These are phyloP conservation scores for Xestia rhomboidea DNA, from an alignment of 2,888 invertebrate species.

Conservation along the genomic window DNA sequence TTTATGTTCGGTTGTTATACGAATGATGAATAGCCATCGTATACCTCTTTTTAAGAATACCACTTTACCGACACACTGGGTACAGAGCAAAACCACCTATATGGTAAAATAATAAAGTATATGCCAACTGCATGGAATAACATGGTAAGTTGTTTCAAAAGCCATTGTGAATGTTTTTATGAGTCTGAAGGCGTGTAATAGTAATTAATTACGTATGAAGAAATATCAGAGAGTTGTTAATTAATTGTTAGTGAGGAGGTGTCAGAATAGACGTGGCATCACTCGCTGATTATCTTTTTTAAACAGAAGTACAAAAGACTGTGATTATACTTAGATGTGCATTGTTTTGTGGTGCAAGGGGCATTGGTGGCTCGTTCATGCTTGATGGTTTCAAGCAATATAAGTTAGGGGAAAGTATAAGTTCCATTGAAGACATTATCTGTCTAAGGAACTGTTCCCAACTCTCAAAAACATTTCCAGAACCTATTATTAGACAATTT, in stretches of 20 bases:
- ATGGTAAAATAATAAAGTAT: conserved; percentile 23
- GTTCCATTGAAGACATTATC: background rate
- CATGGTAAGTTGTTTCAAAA: conserved; percentile 63
- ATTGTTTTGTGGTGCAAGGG: conserved; percentile 21
- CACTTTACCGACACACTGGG: conserved; percentile 5
- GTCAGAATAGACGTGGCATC: conserved; percentile 39
- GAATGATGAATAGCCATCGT: conserved; percentile 81
- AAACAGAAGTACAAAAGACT: conserved; percentile 37
- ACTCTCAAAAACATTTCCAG: background rate
- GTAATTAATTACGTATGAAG: conserved; percentile 78
- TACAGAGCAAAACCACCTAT: conserved; percentile 56
- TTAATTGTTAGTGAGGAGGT: conserved; percentile 69
- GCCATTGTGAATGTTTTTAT: conserved; percentile 74
- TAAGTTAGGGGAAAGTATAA: background rate
- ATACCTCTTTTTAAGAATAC: conserved; percentile 65
- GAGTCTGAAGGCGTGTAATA: conserved; percentile 76
- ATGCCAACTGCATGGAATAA: background rate
- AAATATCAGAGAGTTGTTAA: conserved; percentile 77
- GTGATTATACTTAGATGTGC: conserved; percentile 16
- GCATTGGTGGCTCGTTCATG: background rate
- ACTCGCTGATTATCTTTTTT: conserved; percentile 33
- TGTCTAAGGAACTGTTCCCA: background rate
- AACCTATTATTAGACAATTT: background rate
- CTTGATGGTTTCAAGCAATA: background rate
- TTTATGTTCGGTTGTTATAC: conserved; percentile 82